Percentiles rank a stretch among this genome's conserved stretches.
phyloP scores from a whole-genome alignment of 2,113 vertebrate species.

The Apeltes quadracus region DNA sequence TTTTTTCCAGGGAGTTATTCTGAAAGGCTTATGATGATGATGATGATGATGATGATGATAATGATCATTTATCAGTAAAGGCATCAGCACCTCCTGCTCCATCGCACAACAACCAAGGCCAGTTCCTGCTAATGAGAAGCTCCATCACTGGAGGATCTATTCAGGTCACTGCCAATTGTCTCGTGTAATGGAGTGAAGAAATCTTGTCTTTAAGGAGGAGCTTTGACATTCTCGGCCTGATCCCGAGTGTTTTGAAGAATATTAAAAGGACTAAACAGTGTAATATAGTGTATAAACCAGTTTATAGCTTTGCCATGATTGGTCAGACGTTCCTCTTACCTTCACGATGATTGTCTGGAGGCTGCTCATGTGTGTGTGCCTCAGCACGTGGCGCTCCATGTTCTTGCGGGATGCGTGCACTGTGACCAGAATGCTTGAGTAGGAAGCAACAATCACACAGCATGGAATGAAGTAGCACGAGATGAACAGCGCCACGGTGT shows the following conservation, averaged over 20 bases:
- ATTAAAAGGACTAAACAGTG: not conserved
- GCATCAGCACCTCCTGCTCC: constrained; percentile 19
- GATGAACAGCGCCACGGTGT: constrained; percentile 77
- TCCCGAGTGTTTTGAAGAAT: not conserved
- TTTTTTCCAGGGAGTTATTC: not conserved
- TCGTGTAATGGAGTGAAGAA: constrained; percentile 4
- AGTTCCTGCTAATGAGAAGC: constrained; percentile 47
- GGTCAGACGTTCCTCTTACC: constrained; percentile 63
- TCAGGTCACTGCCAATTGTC: constrained; percentile 49
- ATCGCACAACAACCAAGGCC: constrained; percentile 35
- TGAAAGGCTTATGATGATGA: constrained; percentile 9
- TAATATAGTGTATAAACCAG: not conserved
- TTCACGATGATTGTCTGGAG: constrained; percentile 80
- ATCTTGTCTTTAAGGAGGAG: constrained; percentile 14
- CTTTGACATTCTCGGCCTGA: constrained; percentile 24
- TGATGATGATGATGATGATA: constrained; percentile 16
- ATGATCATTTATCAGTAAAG: constrained; percentile 35
- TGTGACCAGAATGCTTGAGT: constrained; percentile 78
- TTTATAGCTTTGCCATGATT: not conserved
- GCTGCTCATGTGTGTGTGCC: constrained; percentile 71
- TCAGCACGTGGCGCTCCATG: constrained; percentile 72
- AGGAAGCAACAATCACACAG: constrained; percentile 78
- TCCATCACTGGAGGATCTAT: constrained; percentile 43
- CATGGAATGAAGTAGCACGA: constrained; percentile 84
- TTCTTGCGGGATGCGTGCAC: constrained; percentile 79